These are phyloP conservation scores for Sphaerophoria rueppellii DNA, from an alignment of 2,888 invertebrate species.

Conservation along the genomic window DNA sequence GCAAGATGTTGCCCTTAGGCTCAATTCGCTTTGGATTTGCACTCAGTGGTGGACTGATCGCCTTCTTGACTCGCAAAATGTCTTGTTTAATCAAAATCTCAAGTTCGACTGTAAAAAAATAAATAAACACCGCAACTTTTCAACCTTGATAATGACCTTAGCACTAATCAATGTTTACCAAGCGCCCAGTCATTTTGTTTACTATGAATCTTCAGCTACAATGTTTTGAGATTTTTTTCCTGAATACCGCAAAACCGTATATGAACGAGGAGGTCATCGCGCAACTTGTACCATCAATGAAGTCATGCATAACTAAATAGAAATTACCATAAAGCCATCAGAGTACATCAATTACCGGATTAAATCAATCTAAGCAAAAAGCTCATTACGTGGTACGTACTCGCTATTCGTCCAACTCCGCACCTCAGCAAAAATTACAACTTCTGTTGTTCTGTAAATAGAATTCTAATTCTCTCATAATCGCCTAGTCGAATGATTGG, in stretches of 20 bases:
- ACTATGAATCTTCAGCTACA: constrained; percentile 9
- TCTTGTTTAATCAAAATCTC: too few relatives aligned
- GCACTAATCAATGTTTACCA: constrained; percentile 1
- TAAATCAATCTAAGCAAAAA: constrained; percentile 27
- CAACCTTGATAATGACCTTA: constrained; percentile 9
- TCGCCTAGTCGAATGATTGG: background rate
- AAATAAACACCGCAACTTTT: background rate
- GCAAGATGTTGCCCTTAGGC: too few relatives aligned
- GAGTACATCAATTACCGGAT: constrained; percentile 25
- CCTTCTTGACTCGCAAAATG: too few relatives aligned
- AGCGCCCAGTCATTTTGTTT: background rate
- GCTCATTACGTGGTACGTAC: constrained; percentile 5
- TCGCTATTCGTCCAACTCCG: too few relatives aligned
- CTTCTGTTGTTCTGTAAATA: constrained; percentile 20
- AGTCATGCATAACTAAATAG: constrained; percentile 52
- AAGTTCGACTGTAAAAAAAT: too few relatives aligned
- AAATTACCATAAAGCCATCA: constrained; percentile 26
- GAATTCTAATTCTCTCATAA: constrained; percentile 46
- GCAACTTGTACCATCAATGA: constrained; percentile 13
- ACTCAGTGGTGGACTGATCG: too few relatives aligned
- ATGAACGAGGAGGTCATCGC: constrained; percentile 11
- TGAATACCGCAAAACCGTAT: constrained; percentile 4
- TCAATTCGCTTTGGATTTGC: too few relatives aligned
- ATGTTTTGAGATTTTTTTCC: constrained; percentile 42
- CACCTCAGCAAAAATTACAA: too few relatives aligned